Evolutionary conservation across 2,888 invertebrate genomes (phyloP).

Genomic region (Kryphioiulus occultus): DNA sequence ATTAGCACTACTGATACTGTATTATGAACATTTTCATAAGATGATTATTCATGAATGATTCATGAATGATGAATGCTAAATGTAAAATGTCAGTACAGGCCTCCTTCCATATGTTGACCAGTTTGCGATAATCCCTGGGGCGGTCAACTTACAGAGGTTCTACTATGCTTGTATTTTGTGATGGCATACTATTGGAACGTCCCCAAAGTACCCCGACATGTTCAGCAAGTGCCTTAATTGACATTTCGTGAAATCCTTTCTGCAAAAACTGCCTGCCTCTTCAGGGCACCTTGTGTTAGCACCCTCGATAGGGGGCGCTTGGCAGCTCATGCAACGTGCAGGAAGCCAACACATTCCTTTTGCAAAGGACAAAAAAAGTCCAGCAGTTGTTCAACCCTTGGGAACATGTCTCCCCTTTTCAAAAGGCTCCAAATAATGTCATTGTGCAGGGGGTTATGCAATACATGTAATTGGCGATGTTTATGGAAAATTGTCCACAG

Average conservation of each 20-base stretch:
- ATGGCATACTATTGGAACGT: too few relatives aligned
- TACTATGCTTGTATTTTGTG: too few relatives aligned
- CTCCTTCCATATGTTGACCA: too few relatives aligned
- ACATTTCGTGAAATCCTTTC: background rate
- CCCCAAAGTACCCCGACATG: too few relatives aligned
- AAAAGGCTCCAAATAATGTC: background rate
- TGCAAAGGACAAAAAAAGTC: background rate
- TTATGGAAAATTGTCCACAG: constrained; percentile 1
- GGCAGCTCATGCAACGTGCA: background rate
- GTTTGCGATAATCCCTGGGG: too few relatives aligned
- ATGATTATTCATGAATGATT: too few relatives aligned
- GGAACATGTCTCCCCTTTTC: background rate
- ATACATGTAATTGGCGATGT: background rate
- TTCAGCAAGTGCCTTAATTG: too few relatives aligned
- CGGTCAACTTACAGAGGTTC: too few relatives aligned
- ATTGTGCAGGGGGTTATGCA: background rate
- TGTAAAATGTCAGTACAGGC: too few relatives aligned
- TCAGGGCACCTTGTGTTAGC: background rate
- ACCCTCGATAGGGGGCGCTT: background rate
- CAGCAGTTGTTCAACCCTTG: background rate
- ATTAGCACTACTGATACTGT: too few relatives aligned
- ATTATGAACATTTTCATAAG: too few relatives aligned
- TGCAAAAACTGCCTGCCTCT: background rate
- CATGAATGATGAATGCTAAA: too few relatives aligned
- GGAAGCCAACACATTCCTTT: background rate